Conservation (phyloP, 2,888 invertebrate genomes). For the Phaonia tiefii region DNA sequence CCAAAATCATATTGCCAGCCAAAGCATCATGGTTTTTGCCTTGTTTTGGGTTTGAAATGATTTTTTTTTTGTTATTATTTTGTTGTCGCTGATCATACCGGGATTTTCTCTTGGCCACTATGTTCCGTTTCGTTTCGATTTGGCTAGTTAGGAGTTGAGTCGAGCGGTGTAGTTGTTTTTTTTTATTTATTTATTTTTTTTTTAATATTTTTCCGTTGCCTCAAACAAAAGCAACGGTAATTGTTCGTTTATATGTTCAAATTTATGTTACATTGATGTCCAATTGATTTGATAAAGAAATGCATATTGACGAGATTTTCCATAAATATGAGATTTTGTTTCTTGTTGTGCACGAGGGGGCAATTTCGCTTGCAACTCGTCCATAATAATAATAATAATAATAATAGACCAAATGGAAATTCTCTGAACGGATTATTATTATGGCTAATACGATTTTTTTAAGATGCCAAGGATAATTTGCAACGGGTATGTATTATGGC, state of each 20-base stretch:
- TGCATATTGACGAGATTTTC: slow-evolving; percentile 30
- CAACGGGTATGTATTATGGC: too few species aligned
- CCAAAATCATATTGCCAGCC: not conserved
- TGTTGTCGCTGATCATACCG: slow-evolving; percentile 48
- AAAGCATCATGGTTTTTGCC: slow-evolving; percentile 14
- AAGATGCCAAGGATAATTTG: too few species aligned
- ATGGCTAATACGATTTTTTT: too few species aligned
- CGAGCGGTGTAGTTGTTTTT: not conserved
- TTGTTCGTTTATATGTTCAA: slow-evolving; percentile 54
- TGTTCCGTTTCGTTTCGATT: slow-evolving; percentile 36
- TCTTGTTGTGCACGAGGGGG: not conserved
- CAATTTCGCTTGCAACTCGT: slow-evolving; percentile 26
- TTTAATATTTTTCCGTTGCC: too few species aligned
- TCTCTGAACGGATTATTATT: too few species aligned
- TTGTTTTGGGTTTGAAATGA: not conserved
- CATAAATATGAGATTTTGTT: slow-evolving; percentile 28
- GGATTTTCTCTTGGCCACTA: slow-evolving; percentile 49
- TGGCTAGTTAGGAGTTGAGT: slow-evolving; percentile 34
- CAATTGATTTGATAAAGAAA: slow-evolving; percentile 53
- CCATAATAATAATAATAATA: too few species aligned
- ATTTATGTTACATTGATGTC: slow-evolving; percentile 55
- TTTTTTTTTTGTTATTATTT: not conserved
- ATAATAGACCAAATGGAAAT: too few species aligned
- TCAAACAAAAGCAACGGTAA: slow-evolving; percentile 53
- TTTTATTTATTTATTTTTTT: too few species aligned